Conservation (phyloP, 2,888 invertebrate genomes). For the Neuroscelio doddi region DNA sequence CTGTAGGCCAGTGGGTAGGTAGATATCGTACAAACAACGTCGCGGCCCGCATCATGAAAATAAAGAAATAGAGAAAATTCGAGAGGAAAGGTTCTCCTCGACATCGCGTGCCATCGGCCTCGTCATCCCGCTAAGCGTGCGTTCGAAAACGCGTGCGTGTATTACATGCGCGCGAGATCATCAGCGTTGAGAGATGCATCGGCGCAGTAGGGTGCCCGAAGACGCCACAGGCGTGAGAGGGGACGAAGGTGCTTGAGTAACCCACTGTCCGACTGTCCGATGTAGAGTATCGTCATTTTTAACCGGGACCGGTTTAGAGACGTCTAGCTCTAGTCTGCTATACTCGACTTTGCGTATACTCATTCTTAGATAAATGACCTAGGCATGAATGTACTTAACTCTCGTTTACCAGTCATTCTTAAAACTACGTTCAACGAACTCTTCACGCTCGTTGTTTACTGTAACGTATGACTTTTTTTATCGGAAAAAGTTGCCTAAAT, state of each 20-base stretch:
- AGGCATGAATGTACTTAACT: too few relatives aligned
- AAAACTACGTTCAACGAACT: too few relatives aligned
- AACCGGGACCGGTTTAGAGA: constrained; percentile 62
- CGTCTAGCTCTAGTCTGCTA: constrained; percentile 66
- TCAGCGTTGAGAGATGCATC: constrained; percentile 29
- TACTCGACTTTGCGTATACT: constrained; percentile 5
- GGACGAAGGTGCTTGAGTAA: constrained; percentile 31
- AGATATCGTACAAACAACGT: neutral
- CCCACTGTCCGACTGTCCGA: constrained; percentile 47
- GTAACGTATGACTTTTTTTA: too few relatives aligned
- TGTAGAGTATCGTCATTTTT: constrained; percentile 48
- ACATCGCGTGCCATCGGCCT: constrained; percentile 37
- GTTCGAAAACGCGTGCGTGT: constrained; percentile 23
- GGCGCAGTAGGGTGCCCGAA: constrained; percentile 19
- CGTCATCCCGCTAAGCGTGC: constrained; percentile 6
- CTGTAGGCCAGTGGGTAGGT: constrained; percentile 46
- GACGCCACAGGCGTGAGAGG: constrained; percentile 15
- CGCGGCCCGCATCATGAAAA: constrained; percentile 56
- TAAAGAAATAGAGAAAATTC: constrained; percentile 49
- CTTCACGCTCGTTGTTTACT: too few relatives aligned
- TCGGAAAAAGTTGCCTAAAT: too few relatives aligned
- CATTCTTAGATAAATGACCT: too few relatives aligned
- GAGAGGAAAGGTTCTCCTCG: constrained; percentile 43
- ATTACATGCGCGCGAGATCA: constrained; percentile 38
- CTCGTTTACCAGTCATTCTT: too few relatives aligned